Evolutionary conservation across 1,140 invertebrate genomes (phyloP).

Genomic region (Parasteatoda tepidariorum): DNA sequence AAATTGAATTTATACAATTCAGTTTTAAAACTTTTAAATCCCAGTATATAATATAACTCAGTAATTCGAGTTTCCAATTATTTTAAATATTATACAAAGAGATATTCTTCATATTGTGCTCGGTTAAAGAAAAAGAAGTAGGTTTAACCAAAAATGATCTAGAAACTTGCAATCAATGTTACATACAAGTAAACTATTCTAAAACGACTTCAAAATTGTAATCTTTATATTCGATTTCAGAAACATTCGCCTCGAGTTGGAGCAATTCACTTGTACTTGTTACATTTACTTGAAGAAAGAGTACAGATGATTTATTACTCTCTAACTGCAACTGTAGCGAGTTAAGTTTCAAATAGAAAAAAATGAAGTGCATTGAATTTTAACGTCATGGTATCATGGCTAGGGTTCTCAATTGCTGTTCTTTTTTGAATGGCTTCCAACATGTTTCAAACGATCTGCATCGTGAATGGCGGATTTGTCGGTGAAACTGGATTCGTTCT

Average conservation of each 20-base stretch:
- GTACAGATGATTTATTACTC: conserved; percentile 18
- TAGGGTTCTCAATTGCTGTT: conserved; percentile 33
- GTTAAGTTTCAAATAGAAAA: conserved; percentile 18
- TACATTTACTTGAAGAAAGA: not conserved
- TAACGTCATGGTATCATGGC: not conserved
- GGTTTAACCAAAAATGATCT: no score
- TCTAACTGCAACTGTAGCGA: not conserved
- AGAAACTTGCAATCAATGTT: no score
- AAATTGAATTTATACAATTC: not conserved
- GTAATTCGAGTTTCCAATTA: no score
- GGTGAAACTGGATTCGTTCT: conserved; percentile 1
- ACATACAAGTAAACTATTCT: no score
- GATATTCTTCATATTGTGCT: no score
- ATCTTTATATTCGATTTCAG: no score
- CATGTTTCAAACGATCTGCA: not conserved
- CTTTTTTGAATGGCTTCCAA: not conserved
- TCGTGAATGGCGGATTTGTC: not conserved
- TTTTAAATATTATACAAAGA: no score
- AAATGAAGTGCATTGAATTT: not conserved
- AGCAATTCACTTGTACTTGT: not conserved
- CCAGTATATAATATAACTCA: no score
- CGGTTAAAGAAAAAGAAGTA: no score
- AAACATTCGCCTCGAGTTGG: not conserved
- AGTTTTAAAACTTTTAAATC: no score
- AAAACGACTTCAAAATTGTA: no score